Base-by-base conservation (phyloP, 92 coral and sea anemone species). In the Zoanthus solanderi region DNA sequence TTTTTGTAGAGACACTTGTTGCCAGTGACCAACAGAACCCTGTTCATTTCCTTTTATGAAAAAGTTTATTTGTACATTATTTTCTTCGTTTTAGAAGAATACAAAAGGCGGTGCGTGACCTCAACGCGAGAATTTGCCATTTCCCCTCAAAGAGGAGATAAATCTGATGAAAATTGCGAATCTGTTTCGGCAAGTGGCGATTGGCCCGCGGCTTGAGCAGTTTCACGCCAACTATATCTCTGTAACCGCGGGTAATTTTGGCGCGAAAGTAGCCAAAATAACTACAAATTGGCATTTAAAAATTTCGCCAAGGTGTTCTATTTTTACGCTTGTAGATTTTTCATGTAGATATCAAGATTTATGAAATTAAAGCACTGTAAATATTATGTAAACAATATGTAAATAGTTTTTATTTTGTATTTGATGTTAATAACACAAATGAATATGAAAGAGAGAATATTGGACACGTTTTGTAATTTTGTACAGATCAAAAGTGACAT, bases 61-160 rank as follows among this genome's bases (percentile, higher is more conserved):
- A 65, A 81, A 17, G 58, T 45, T 28, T 67, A 45, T 46, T 47
- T 81, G 85, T 67, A 65, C 29, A 63, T 44, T 66, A 47, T 47
- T 79, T 23, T 47, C 75, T 81, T 81, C 85, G 85, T 81, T 81
- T 67, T 66, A 66, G 85, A 81, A 81, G 85, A 81, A n/a, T 30
- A 34, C 28, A 45, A 15, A 81, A 47, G 29, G 66, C 75, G 10
- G 61, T 65, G 85, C 75, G 75, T 81, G 75, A 80, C 85, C 2
- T 61, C 42, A 37, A 65, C 61, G 85, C 50, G 15, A 17, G 14
- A 45, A 45, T 3, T 72, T 80, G 75, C 63, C 57, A 80, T 63
- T 50, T 7, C 10, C 46, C 65, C 46, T 28, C 48, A 81, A 81
- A 44, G 60, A 42, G 61, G 74, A 4, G 6, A 3, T 69, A 58